Evolutionary conservation across 1,140 invertebrate genomes (phyloP).

Genomic region (Trichonephila inaurata): DNA sequence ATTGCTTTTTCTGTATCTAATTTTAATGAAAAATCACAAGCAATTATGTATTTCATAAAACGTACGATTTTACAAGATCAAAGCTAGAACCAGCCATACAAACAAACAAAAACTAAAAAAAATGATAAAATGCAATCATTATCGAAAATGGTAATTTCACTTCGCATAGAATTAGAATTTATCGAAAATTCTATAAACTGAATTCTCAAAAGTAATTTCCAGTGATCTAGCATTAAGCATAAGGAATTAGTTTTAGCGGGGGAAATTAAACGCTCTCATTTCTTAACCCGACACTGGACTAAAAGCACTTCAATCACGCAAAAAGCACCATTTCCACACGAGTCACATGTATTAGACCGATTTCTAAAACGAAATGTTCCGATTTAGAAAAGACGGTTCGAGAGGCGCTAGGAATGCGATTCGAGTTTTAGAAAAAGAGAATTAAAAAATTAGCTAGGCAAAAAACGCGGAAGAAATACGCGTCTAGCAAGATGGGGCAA

Average conservation of each 20-base stretch:
- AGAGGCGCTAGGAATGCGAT: slow-evolving; percentile 11
- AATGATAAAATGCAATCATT: too few species aligned
- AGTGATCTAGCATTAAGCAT: too few species aligned
- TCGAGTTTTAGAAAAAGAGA: not conserved
- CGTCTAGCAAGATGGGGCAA: not conserved
- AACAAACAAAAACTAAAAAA: too few species aligned
- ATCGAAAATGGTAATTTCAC: too few species aligned
- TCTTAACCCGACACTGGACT: not conserved
- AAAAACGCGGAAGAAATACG: slow-evolving; percentile 19
- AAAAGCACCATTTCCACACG: not conserved
- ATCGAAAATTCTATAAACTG: too few species aligned
- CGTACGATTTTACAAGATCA: too few species aligned
- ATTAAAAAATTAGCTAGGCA: not conserved
- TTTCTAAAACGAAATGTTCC: slow-evolving; percentile 15
- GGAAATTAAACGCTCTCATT: not conserved
- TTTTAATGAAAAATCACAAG: too few species aligned
- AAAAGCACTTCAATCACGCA: not conserved
- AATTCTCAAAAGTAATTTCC: too few species aligned
- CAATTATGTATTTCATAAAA: too few species aligned
- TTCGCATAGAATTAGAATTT: too few species aligned
- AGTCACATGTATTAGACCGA: not conserved
- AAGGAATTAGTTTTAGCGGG: not conserved
- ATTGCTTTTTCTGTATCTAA: too few species aligned
- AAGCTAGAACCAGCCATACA: too few species aligned
- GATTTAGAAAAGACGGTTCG: not conserved